phyloP scores from a whole-genome alignment of 2,888 invertebrate genomes.

The Limnephilus auricula region DNA sequence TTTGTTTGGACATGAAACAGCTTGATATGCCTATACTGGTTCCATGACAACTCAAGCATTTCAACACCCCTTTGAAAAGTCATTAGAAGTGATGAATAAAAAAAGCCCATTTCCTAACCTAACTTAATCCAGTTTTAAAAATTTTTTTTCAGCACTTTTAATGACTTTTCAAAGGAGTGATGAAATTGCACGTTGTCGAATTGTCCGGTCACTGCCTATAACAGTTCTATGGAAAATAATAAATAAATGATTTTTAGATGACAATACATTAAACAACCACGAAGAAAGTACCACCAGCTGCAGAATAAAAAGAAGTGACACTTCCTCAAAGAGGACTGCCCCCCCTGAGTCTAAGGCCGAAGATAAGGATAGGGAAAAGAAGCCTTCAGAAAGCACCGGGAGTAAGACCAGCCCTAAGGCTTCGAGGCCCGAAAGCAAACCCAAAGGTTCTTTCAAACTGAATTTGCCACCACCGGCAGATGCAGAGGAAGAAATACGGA shows the following conservation, averaged over 20 bases:
- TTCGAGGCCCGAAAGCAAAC: background rate
- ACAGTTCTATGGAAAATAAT: background rate
- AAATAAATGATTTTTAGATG: background rate
- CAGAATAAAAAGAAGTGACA: background rate
- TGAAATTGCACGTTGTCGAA: no score
- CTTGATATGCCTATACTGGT: background rate
- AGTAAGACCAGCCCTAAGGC: background rate
- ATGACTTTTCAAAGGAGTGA: no score
- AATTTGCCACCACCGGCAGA: slow-evolving; percentile 9
- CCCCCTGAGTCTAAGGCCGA: background rate
- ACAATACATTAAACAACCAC: background rate
- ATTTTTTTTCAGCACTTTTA: no score
- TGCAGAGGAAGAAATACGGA: background rate
- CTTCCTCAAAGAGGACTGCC: background rate
- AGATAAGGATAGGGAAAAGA: slow-evolving; percentile 31
- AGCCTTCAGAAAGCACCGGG: background rate
- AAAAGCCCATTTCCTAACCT: no score
- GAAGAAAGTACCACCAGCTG: slow-evolving; percentile 14
- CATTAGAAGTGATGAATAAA: no score
- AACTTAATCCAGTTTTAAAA: no score
- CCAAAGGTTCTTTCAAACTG: background rate
- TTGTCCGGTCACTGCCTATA: no score
- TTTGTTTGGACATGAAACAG: background rate
- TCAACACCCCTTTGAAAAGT: no score
- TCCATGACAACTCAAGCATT: no score